Evolutionary conservation across 2,113 vertebrate species (phyloP).

Genomic region (Colossoma macropomum): DNA sequence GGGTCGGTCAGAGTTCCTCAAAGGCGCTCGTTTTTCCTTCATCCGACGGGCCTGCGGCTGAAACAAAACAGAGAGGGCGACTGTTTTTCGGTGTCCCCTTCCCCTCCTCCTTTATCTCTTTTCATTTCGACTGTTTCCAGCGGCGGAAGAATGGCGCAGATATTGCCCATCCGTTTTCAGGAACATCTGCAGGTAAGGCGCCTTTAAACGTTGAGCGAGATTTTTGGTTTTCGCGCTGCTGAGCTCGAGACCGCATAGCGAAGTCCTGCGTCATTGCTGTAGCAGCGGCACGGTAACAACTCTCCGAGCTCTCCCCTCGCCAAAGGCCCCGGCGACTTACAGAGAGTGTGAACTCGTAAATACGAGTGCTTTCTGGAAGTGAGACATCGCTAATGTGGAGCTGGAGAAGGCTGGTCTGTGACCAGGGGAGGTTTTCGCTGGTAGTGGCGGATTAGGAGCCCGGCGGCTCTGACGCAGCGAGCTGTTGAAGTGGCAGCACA

Average conservation of each 20-base stretch:
- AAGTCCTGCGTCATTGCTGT: constrained; percentile 64
- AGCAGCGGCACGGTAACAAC: background rate
- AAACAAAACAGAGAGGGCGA: constrained; percentile 55
- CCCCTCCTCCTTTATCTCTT: constrained; percentile 65
- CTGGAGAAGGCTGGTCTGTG: background rate
- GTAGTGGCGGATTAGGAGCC: background rate
- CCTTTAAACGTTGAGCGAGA: background rate
- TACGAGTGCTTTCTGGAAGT: constrained; percentile 61
- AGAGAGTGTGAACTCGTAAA: constrained; percentile 72
- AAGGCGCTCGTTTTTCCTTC: background rate
- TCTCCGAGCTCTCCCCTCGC: background rate
- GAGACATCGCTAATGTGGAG: background rate
- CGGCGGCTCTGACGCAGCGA: constrained; percentile 38
- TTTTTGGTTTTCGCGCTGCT: constrained; percentile 39
- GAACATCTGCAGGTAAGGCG: constrained; percentile 84
- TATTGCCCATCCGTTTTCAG: constrained; percentile 81
- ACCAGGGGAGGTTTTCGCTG: background rate
- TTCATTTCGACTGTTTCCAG: constrained; percentile 51
- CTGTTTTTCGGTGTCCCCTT: constrained; percentile 64
- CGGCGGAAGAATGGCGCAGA: constrained; percentile 77
- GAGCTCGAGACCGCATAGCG: constrained; percentile 45
- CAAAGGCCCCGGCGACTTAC: constrained; percentile 26
- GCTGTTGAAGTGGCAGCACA: constrained; percentile 55
- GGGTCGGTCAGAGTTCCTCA: constrained; percentile 49
- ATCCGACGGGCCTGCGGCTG: constrained; percentile 6